These are phyloP conservation scores for Chironex yamaguchii DNA, from an alignment of 30 jellyfish, hydroid and myxozoan species.

Conservation along the genomic window DNA sequence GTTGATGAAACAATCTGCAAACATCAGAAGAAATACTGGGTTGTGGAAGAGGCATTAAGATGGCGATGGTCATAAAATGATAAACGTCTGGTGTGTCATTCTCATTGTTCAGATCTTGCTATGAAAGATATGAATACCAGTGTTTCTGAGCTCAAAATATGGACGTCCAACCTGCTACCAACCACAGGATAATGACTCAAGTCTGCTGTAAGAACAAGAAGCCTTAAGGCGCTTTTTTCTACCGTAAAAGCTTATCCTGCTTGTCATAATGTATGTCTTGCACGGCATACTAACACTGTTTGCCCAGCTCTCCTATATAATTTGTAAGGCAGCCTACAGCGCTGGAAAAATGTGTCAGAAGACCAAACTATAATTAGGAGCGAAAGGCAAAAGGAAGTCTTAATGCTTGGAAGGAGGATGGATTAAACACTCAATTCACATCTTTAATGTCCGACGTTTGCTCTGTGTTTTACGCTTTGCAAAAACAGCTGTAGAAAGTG, in stretches of 20 bases:
- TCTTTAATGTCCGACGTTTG: constrained; percentile 35
- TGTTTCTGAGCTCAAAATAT: constrained; percentile 31
- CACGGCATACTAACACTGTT: constrained; percentile 17
- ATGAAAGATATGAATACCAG: constrained; percentile 23
- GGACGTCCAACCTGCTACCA: constrained; percentile 32
- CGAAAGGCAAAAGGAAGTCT: constrained; percentile 43
- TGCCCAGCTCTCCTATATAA: constrained; percentile 26
- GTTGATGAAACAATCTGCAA: too few species aligned
- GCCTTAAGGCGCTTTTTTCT: constrained; percentile 21
- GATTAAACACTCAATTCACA: constrained; percentile 12
- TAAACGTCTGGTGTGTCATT: too few species aligned
- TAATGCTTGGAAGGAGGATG: constrained; percentile 40
- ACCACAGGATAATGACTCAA: not conserved
- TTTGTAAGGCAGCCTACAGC: constrained; percentile 37
- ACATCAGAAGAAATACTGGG: too few species aligned
- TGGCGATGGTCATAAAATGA: too few species aligned
- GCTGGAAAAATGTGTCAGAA: constrained; percentile 36
- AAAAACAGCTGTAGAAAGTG: constrained; percentile 36
- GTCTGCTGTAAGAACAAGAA: constrained; percentile 13
- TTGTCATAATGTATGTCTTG: constrained; percentile 27
- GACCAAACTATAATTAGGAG: constrained; percentile 18
- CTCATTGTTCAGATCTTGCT: not conserved
- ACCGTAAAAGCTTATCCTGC: constrained; percentile 6
- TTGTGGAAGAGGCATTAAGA: too few species aligned
- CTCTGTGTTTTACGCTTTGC: constrained; percentile 38